A percentile compares a stretch with the other conserved stretches of the same genome.
phyloP scores from a whole-genome alignment of 64 coral and sea anemone genomes.

The Trachythela sp. region DNA sequence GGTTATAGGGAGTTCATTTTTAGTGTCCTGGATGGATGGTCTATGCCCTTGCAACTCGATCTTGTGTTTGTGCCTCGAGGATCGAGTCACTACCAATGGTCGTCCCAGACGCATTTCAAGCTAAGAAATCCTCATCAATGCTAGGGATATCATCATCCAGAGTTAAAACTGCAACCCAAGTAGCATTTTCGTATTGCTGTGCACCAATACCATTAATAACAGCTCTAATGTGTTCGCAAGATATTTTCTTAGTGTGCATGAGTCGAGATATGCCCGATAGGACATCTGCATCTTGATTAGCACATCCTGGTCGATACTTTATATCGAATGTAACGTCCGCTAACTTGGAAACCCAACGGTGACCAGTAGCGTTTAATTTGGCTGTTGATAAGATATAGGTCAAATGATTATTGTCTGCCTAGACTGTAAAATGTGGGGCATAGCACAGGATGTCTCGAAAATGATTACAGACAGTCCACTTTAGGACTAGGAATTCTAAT shows the following conservation, averaged over 20 bases:
- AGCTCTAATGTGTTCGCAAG: not conserved
- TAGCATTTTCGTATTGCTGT: not conserved
- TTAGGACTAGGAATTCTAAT: not conserved
- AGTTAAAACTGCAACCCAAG: not conserved
- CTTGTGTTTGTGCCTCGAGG: not conserved
- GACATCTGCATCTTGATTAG: not conserved
- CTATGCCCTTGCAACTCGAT: not conserved
- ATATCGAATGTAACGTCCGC: not conserved
- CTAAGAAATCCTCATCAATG: not conserved
- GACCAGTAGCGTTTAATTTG: not conserved
- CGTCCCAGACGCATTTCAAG: not conserved
- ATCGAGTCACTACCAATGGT: not conserved
- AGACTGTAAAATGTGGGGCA: not conserved
- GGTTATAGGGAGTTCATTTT: not conserved
- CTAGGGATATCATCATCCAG: not conserved
- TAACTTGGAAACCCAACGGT: not conserved
- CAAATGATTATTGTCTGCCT: not conserved
- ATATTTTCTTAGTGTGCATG: not conserved
- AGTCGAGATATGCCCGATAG: not conserved
- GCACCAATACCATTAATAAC: not conserved
- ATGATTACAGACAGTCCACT: not conserved
- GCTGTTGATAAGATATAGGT: not conserved
- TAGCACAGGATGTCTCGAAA: not conserved
- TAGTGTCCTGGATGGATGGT: not conserved
- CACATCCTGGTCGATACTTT: not conserved